Percentiles rank a stretch among this genome's conserved stretches.
Evolutionary conservation across 2,888 invertebrate species (phyloP).

Genomic region (Nowickia ferox): DNA sequence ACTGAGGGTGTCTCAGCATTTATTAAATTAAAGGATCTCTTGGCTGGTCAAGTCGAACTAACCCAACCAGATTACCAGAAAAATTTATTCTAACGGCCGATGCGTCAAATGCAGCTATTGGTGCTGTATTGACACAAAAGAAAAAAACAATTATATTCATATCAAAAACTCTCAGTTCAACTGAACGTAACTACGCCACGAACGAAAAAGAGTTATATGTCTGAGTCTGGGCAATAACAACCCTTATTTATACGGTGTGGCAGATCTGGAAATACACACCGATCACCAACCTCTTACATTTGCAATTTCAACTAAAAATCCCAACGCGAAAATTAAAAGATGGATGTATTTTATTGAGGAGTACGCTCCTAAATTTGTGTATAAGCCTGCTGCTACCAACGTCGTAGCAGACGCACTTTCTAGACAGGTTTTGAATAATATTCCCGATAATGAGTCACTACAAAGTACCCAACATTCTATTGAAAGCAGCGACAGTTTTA

Average conservation of each 20-base stretch:
- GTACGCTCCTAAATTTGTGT: constrained; percentile 1
- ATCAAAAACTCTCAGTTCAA: background rate
- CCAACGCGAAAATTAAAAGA: constrained; percentile 19
- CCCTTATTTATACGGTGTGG: constrained; percentile 6
- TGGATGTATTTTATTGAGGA: constrained; percentile 9
- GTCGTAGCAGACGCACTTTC: constrained; percentile 26
- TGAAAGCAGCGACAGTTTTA: constrained; percentile 23
- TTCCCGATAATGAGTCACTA: constrained; percentile 31
- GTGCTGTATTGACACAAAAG: too few relatives aligned
- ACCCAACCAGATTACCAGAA: background rate
- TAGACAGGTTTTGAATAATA: constrained; percentile 38
- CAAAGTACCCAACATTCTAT: constrained; percentile 31
- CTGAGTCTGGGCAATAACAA: background rate
- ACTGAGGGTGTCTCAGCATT: constrained; percentile 7
- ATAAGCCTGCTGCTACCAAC: constrained; percentile 13
- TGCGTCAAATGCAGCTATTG: constrained; percentile 17
- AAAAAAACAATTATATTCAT: too few relatives aligned
- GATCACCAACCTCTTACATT: constrained; percentile 17
- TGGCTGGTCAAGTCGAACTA: constrained; percentile 2
- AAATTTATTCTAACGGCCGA: constrained; percentile 1
- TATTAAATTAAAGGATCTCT: constrained; percentile 12
- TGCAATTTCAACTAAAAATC: constrained; percentile 15
- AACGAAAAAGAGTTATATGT: background rate
- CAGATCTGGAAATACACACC: constrained; percentile 20
- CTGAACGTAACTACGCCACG: background rate